phyloP scores from a whole-genome alignment of 2,113 vertebrate genomes.

The Charadrius vociferus region DNA sequence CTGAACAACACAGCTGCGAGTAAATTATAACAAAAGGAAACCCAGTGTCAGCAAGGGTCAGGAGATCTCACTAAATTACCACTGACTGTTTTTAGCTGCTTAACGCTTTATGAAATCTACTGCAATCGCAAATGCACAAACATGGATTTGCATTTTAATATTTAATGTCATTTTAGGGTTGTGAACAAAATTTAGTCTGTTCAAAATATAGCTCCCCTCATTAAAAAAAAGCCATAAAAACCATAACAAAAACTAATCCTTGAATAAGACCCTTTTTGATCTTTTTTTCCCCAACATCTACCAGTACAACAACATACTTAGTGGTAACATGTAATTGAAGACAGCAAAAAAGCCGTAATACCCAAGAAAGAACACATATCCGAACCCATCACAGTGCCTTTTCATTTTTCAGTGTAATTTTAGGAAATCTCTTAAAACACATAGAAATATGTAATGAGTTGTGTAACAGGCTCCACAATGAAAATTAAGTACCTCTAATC shows the following conservation, averaged over 20 bases:
- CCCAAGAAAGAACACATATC: neutral
- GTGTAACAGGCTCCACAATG: accelerated
- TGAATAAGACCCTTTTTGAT: neutral
- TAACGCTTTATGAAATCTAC: neutral
- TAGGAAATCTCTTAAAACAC: neutral
- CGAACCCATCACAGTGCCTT: accelerated
- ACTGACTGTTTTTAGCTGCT: constrained; percentile 5
- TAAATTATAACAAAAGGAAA: constrained; percentile 39
- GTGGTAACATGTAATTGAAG: neutral
- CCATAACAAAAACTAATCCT: neutral
- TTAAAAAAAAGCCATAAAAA: neutral
- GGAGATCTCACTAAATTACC: constrained; percentile 43
- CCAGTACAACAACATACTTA: neutral
- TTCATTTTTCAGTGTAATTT: neutral
- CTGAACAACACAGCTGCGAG: constrained; percentile 49
- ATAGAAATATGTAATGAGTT: neutral
- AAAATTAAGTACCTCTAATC: neutral
- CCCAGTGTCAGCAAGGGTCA: constrained; percentile 16
- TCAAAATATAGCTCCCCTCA: neutral
- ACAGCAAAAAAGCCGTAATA: neutral
- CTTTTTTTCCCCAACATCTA: neutral
- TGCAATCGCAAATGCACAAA: neutral
- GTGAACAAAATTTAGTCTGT: neutral
- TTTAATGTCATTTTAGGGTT: neutral
- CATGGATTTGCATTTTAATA: constrained; percentile 10